phyloP scores from a whole-genome alignment of 2,113 vertebrate species.

The Vanacampus margaritifer region DNA sequence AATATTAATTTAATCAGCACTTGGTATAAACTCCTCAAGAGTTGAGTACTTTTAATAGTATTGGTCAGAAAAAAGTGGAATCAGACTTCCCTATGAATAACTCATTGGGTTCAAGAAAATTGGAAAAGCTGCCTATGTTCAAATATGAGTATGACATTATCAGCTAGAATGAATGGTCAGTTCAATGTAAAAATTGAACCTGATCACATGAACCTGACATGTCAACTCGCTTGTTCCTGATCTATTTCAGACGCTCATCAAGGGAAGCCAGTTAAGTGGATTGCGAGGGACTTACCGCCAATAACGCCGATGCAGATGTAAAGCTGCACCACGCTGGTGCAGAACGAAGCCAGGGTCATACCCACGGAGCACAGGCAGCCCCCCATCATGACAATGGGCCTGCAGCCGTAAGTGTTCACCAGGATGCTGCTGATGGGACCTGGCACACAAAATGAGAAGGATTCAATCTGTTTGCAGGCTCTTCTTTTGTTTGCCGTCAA shows the following conservation, averaged over 20 bases:
- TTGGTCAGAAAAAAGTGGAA: too few species aligned
- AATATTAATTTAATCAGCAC: too few species aligned
- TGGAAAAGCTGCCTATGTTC: too few species aligned
- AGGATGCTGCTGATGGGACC: slow-evolving; percentile 93
- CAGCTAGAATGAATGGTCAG: too few species aligned
- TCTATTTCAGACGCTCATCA: slow-evolving; percentile 28
- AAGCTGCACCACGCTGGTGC: slow-evolving; percentile 80
- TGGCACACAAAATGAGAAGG: slow-evolving; percentile 55
- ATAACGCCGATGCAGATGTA: slow-evolving; percentile 90
- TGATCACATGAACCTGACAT: not conserved
- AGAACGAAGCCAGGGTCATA: slow-evolving; percentile 89
- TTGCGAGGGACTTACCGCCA: slow-evolving; percentile 77
- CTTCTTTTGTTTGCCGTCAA: not conserved
- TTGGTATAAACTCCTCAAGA: too few species aligned
- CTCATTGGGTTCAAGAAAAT: too few species aligned
- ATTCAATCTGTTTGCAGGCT: not conserved
- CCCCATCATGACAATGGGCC: slow-evolving; percentile 88
- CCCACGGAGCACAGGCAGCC: slow-evolving; percentile 83
- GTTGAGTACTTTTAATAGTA: too few species aligned
- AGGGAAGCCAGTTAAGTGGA: slow-evolving; percentile 21
- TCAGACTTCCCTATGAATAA: too few species aligned
- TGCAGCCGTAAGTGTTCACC: slow-evolving; percentile 92
- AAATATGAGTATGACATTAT: too few species aligned
- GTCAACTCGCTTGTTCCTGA: not conserved
- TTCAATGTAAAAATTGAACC: not conserved